Evolutionary conservation across 2,113 vertebrate genomes (phyloP).

Genomic region (Anthoscopus minutus): DNA sequence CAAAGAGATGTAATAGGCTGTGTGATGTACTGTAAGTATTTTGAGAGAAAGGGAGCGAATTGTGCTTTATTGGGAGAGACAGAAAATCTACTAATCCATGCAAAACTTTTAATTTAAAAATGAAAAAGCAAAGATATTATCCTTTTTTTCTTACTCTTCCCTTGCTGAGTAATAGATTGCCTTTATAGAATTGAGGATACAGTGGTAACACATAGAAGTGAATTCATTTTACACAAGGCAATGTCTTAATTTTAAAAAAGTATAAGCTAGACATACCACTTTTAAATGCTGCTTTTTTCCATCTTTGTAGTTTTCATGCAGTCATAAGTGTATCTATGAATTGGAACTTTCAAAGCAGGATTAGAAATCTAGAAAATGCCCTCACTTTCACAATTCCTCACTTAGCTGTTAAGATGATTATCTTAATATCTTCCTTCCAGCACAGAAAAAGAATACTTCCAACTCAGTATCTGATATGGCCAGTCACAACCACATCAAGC

Average conservation of each 20-base stretch:
- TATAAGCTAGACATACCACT: constrained; percentile 11
- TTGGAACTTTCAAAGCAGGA: background rate
- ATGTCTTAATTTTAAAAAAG: constrained; percentile 34
- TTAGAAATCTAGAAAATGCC: background rate
- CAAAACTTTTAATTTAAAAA: constrained; percentile 48
- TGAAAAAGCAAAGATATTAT: constrained; percentile 19
- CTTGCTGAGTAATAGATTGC: background rate
- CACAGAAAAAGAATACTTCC: background rate
- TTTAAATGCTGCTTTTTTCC: background rate
- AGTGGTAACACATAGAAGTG: background rate
- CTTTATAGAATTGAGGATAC: background rate
- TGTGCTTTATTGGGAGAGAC: constrained; percentile 33
- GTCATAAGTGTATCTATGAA: background rate
- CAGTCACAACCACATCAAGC: background rate
- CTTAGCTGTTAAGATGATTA: background rate
- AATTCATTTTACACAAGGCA: background rate
- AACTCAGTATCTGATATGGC: background rate
- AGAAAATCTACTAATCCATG: background rate
- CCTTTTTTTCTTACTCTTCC: constrained; percentile 34
- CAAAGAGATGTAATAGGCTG: background rate
- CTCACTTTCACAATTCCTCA: background rate
- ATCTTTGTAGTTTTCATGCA: background rate
- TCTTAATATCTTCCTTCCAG: background rate
- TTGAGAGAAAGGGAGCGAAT: constrained; percentile 62
- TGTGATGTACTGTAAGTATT: constrained; percentile 53